Conservation (phyloP, 2,888 invertebrate genomes). For the Lamellibrachia columna region DNA sequence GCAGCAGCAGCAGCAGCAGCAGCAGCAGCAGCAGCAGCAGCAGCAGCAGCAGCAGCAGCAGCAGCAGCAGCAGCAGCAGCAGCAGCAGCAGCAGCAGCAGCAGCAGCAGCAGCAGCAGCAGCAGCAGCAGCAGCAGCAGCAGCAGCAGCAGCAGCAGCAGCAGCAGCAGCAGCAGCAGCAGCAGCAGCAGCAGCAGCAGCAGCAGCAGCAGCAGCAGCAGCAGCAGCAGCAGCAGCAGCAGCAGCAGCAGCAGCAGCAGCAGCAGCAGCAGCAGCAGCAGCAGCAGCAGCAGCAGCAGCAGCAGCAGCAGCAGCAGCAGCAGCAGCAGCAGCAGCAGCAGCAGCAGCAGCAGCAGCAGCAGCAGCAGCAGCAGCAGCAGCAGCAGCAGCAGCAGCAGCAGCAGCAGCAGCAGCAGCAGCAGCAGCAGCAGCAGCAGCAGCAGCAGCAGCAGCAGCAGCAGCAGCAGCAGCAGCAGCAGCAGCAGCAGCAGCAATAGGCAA, state of each 20-base stretch:
- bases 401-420: constrained; percentile 19
- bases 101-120: constrained; percentile 19
- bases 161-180: constrained; percentile 19
- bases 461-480: neutral
- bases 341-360: constrained; percentile 19
- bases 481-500: neutral
- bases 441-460: constrained; percentile 19
- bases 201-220: constrained; percentile 7
- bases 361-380: constrained; percentile 19
- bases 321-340: constrained; percentile 19
- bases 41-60: constrained; percentile 19
- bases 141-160: constrained; percentile 13
- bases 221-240: constrained; percentile 19
- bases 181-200: constrained; percentile 19
- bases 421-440: constrained; percentile 19
- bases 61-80: constrained; percentile 3
- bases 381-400: constrained; percentile 19
- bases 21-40: constrained; percentile 19
- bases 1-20: constrained; percentile 19
- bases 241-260: constrained; percentile 19
- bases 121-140: constrained; percentile 17
- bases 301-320: constrained; percentile 19
- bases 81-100: constrained; percentile 19
- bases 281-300: constrained; percentile 19
- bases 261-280: neutral